Evolutionary conservation across 1,140 invertebrate species (phyloP), one percentile per base, ranked within the genome.

Genomic region (Phthorimaea operculella): DNA sequence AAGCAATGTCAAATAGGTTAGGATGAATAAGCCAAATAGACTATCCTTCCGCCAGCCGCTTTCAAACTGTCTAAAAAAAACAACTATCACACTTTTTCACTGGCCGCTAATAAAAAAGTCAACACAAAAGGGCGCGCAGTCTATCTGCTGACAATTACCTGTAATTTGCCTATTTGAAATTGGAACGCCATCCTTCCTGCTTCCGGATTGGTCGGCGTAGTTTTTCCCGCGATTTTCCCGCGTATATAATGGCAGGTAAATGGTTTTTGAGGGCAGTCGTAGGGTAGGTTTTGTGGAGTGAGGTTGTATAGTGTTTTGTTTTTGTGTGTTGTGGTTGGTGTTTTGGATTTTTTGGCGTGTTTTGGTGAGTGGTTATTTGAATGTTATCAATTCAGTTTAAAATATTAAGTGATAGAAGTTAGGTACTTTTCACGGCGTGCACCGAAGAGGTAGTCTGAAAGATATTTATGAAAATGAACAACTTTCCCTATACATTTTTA

Each of bases 121-220:
- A 56, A 55, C 59, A 79, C 68, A 73, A 79, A 67, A 65, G 70
- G 67, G 66, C 63, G 49, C 65, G 76, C 69, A 76, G 72, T 78
- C 70, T 69, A 69, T 51, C 60, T 74, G 76, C 71, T 70, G 70
- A 65, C 21, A 28, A 6, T 28, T 28, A 28, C 21, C 21, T 28
- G 21, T 28, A 39, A 39, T 39, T 39, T 10, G 36, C 58, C 3
- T 63, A 72, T 70, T 72, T 71, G 56, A 68, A 68, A 61, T 60
- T 61, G 60, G 60, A 70, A 62, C 52, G 33, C 55, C 63, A 72
- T 76, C 74, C 66, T 79, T 76, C 75, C 77, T 76, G 45, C 62
- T 78, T 80, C 75, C 77, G 71, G 58, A 64, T 74, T 65, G 63
- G 63, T 59, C 55, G 56, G 18, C 52, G 55, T n/a, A 39, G 68